Evolutionary conservation across 2,888 invertebrate species (phyloP).

Genomic region (Frankliniella intonsa): DNA sequence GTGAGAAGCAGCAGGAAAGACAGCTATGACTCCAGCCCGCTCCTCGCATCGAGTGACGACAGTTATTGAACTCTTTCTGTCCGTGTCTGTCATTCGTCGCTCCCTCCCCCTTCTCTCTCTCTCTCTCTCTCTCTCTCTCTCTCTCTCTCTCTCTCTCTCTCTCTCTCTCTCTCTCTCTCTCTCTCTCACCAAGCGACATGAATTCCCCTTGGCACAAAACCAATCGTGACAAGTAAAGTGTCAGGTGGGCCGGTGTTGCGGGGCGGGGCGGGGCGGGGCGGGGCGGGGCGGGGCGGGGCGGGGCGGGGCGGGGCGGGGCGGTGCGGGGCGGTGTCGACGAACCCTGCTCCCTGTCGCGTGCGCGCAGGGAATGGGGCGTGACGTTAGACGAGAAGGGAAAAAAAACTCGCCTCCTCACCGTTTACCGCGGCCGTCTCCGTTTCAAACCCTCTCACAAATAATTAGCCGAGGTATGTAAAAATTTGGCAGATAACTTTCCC

Average conservation of each 20-base stretch:
- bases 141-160: neutral
- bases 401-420: too few relatives aligned
- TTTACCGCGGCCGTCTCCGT: too few relatives aligned
- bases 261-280: neutral
- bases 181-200: neutral
- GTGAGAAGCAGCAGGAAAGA: neutral
- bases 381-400: too few relatives aligned
- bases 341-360: neutral
- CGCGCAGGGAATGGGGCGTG: neutral
- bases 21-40: slow-evolving; percentile 16
- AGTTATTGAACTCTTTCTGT: slow-evolving; percentile 27
- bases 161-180: neutral
- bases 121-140: neutral
- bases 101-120: neutral
- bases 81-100: neutral
- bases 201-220: slow-evolving; percentile 19
- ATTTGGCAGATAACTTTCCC: too few relatives aligned
- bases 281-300: too few relatives aligned
- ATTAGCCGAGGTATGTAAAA: too few relatives aligned
- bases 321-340: neutral
- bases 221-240: slow-evolving; percentile 21
- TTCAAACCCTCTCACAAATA: too few relatives aligned
- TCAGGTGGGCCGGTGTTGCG: slow-evolving; percentile 3
- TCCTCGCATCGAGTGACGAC: neutral
- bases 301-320: neutral